A percentile compares a stretch with the other conserved stretches of the same genome.
These are phyloP conservation scores for Petroica traversi DNA, from an alignment of 2,113 vertebrate genomes.

Conservation along the genomic window DNA sequence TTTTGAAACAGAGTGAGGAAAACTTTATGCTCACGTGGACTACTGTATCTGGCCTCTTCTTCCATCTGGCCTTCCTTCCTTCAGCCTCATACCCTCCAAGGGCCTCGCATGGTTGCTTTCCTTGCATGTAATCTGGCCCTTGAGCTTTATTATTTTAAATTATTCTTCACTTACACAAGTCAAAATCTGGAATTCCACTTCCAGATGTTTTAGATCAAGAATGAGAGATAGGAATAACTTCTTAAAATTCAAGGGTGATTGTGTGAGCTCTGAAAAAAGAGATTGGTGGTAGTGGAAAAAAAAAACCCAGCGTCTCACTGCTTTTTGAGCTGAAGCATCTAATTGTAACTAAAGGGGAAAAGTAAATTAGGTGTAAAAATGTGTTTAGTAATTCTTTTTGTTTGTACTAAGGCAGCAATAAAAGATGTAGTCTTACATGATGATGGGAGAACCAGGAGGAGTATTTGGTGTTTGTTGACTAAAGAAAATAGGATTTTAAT, in stretches of 20 bases:
- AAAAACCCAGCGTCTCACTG: background rate
- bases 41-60: background rate
- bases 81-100: background rate
- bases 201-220: constrained; percentile 44
- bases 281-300: background rate
- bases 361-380: background rate
- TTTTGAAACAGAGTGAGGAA: background rate
- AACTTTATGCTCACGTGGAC: background rate
- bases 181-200: constrained; percentile 30
- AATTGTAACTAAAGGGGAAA: background rate
- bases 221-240: constrained; percentile 1
- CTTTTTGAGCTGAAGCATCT: background rate
- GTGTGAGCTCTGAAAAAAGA: background rate
- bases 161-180: constrained; percentile 8
- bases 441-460: background rate
- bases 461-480: background rate
- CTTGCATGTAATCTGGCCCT: constrained; percentile 20
- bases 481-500: background rate
- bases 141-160: constrained; percentile 47
- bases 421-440: background rate
- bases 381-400: background rate
- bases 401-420: background rate
- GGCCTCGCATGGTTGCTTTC: background rate
- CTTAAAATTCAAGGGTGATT: background rate
- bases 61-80: background rate